phyloP scores from a whole-genome alignment of 2,113 vertebrate genomes.

The Neofelis nebulosa region DNA sequence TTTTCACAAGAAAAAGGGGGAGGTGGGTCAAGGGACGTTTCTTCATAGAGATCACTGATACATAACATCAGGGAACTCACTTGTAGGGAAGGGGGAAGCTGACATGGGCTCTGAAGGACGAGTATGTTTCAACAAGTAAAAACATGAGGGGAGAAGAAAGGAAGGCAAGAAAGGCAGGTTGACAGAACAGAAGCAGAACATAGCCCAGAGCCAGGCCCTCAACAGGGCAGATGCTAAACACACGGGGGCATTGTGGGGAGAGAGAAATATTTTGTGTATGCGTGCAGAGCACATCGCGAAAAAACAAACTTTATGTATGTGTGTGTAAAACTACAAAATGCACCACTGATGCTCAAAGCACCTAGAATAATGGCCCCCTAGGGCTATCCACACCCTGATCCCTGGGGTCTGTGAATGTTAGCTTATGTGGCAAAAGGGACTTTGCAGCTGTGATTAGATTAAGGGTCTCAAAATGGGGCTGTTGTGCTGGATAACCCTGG shows the following conservation, averaged over 20 bases:
- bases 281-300: not conserved
- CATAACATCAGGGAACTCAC: not conserved
- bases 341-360: not conserved
- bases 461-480: not conserved
- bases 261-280: not conserved
- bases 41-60: not conserved
- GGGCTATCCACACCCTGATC: not conserved
- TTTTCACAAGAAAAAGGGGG: not conserved
- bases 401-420: not conserved
- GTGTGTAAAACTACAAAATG: not conserved
- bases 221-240: not conserved
- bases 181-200: not conserved
- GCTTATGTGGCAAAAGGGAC: not conserved
- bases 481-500: not conserved
- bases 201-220: not conserved
- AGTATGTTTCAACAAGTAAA: not conserved
- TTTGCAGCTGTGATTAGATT: not conserved
- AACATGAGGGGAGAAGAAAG: not conserved
- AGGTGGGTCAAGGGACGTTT: not conserved
- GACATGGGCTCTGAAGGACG: not conserved
- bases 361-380: not conserved
- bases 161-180: not conserved
- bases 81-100: not conserved
- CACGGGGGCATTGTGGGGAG: rapidly evolving
- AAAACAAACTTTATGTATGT: not conserved